phyloP scores from a whole-genome alignment of 2,113 vertebrate genomes.

The Hiodon alosoides region DNA sequence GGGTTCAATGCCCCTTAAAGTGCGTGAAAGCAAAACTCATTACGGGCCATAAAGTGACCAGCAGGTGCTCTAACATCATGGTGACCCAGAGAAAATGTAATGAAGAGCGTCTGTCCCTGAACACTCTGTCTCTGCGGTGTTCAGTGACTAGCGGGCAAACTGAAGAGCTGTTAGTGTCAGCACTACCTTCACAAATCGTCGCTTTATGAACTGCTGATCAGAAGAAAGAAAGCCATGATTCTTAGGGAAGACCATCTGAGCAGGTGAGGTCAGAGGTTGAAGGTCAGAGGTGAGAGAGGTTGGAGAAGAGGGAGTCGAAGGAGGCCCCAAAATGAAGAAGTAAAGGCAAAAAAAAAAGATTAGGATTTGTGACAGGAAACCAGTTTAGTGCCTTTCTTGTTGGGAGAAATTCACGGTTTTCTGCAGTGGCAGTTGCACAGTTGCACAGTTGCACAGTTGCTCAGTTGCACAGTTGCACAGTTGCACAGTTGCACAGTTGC shows the following conservation, averaged over 20 bases:
- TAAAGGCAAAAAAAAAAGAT: slow-evolving; percentile 68
- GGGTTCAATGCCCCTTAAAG: no score
- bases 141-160: slow-evolving; percentile 43
- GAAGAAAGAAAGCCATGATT: slow-evolving; percentile 99
- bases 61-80: no score
- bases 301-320: slow-evolving; percentile 72
- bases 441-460: no score
- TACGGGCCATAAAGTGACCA: no score
- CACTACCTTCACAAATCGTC: slow-evolving; percentile 99
- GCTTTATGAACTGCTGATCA: slow-evolving; percentile 99
- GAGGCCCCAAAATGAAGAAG: slow-evolving; percentile 66
- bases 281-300: slow-evolving; percentile 90
- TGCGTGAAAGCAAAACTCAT: no score
- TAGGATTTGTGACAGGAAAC: slow-evolving; percentile 58
- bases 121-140: slow-evolving; percentile 10
- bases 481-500: no score
- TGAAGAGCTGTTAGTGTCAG: slow-evolving; percentile 61
- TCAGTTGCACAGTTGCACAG: no score
- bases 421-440: neutral
- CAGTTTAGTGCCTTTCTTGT: slow-evolving; percentile 46
- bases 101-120: no score
- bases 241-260: slow-evolving; percentile 99
- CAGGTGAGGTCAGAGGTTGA: slow-evolving; percentile 65
- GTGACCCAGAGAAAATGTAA: no score
- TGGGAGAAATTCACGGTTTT: slow-evolving; percentile 58